Percentiles rank a stretch among this genome's conserved stretches.
These are phyloP conservation scores for Entelurus aequoreus DNA, from an alignment of 2,113 vertebrate genomes.

Conservation along the genomic window DNA sequence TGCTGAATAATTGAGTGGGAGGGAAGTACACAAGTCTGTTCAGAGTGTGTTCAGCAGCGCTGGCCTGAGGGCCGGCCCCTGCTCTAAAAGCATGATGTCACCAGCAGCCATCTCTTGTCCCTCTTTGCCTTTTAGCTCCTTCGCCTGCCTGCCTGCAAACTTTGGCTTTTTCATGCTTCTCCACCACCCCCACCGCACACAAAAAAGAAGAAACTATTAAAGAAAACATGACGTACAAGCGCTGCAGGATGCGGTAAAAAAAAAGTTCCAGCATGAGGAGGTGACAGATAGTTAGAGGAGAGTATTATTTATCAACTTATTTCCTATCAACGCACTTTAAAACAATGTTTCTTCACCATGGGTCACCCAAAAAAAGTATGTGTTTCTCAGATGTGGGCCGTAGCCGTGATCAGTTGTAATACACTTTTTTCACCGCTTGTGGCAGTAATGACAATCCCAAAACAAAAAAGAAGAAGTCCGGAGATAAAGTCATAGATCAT, in stretches of 20 bases:
- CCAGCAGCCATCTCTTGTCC: slow-evolving; percentile 38
- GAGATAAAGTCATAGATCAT: too few species aligned
- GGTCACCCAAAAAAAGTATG: too few species aligned
- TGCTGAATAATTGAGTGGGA: slow-evolving; percentile 63
- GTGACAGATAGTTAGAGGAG: too few species aligned
- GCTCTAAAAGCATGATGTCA: slow-evolving; percentile 69
- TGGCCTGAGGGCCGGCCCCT: slow-evolving; percentile 54
- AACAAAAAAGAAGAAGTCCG: too few species aligned
- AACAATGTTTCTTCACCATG: too few species aligned
- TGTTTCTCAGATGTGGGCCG: too few species aligned
- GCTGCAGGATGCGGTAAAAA: not conserved
- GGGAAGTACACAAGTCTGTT: slow-evolving; percentile 66
- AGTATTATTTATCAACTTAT: too few species aligned
- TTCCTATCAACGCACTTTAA: too few species aligned
- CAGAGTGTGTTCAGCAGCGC: slow-evolving; percentile 45
- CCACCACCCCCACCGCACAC: not conserved
- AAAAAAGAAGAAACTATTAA: not conserved
- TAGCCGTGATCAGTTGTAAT: too few species aligned
- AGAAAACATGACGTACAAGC: not conserved
- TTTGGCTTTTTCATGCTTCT: slow-evolving; percentile 23
- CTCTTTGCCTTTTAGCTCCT: slow-evolving; percentile 27
- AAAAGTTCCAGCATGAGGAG: not conserved
- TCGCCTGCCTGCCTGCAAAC: slow-evolving; percentile 14
- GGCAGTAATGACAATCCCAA: too few species aligned
- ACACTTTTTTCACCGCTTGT: too few species aligned